Conservation (phyloP, 2,888 invertebrate species). For the Limnephilus auricula region DNA sequence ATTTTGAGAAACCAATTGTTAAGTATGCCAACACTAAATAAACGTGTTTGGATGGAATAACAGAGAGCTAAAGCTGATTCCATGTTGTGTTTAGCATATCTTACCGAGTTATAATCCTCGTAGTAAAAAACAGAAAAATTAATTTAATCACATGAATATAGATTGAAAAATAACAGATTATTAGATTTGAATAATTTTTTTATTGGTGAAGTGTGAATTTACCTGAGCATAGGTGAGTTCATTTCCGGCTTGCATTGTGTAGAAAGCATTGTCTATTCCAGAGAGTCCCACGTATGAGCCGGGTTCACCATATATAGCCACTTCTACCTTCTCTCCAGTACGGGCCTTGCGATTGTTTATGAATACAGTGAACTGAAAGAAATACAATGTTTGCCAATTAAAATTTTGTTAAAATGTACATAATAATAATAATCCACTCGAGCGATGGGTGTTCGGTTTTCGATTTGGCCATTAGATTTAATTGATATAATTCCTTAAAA, state of each 20-base stretch:
- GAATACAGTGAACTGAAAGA: conserved; percentile 84
- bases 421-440: no score
- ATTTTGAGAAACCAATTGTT: not conserved
- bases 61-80: conserved; percentile 16
- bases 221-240: conserved; percentile 92
- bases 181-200: not conserved
- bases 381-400: not conserved
- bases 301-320: conserved; percentile 95
- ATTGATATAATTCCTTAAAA: no score
- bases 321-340: conserved; percentile 94
- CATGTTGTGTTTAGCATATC: conserved; percentile 8
- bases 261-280: conserved; percentile 92
- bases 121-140: conserved; percentile 45
- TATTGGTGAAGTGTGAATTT: conserved; percentile 62
- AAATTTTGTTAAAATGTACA: not conserved
- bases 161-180: not conserved
- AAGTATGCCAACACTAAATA: conserved; percentile 1
- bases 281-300: conserved; percentile 96
- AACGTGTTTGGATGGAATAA: not conserved
- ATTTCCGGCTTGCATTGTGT: conserved; percentile 95
- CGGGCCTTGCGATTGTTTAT: conserved; percentile 96
- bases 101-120: conserved; percentile 32
- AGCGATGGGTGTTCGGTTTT: no score
- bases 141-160: not conserved
- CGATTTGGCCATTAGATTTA: no score